Conservation (phyloP, 2,888 invertebrate species). For the Tipula confusa region DNA sequence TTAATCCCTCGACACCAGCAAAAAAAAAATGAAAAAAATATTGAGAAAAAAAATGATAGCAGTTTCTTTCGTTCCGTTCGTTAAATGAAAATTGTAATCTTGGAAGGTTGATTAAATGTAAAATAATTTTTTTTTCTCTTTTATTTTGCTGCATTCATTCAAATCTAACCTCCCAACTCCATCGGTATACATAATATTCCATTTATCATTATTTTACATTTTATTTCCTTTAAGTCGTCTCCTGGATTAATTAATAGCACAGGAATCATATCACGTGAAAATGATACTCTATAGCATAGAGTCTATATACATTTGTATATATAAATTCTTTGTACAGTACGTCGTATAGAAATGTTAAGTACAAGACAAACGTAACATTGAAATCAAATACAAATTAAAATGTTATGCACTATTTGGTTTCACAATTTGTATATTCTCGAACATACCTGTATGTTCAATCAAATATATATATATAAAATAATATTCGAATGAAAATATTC, state of each 20-base stretch:
- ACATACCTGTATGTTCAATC: background rate
- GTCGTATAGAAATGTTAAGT: background rate
- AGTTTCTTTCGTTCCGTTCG: constrained; percentile 1
- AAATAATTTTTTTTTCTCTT: background rate
- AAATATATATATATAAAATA: background rate
- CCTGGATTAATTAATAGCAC: constrained; percentile 15
- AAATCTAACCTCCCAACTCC: background rate
- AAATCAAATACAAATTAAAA: background rate
- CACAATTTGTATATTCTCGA: background rate
- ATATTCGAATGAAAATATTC: background rate
- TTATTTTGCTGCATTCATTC: background rate
- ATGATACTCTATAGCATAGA: background rate
- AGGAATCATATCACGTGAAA: background rate
- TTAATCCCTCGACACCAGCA: background rate
- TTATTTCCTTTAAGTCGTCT: constrained; percentile 1
- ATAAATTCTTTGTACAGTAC: background rate
- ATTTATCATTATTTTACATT: background rate
- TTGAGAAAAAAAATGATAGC: background rate
- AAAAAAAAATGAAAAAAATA: background rate
- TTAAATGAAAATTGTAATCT: background rate
- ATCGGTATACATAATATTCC: background rate
- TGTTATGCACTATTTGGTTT: constrained; percentile 9
- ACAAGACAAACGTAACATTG: constrained; percentile 25
- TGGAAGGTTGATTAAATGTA: background rate
- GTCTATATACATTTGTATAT: background rate